These are phyloP conservation scores for Amia ocellicauda DNA, from an alignment of 2,113 vertebrate genomes.

Conservation along the genomic window DNA sequence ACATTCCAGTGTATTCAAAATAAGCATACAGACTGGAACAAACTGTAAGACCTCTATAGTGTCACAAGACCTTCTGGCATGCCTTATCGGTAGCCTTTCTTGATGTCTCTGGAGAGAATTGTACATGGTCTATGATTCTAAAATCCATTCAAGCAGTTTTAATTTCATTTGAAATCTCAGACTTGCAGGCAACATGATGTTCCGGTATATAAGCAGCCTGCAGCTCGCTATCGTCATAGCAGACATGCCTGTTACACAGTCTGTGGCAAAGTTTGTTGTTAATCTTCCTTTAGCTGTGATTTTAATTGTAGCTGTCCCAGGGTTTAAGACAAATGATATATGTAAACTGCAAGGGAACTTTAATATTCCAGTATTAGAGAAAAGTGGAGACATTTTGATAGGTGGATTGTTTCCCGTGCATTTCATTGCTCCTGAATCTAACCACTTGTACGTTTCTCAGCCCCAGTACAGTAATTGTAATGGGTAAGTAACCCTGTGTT, in stretches of 20 bases:
- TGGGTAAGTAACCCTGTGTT: slow-evolving; percentile 46
- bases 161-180: not conserved
- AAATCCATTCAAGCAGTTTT: not conserved
- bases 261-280: not conserved
- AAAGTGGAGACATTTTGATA: slow-evolving; percentile 54
- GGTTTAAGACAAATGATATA: not conserved
- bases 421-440: slow-evolving; percentile 35
- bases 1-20: too few relatives aligned
- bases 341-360: slow-evolving; percentile 45
- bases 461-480: slow-evolving; percentile 46
- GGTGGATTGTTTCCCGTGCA: slow-evolving; percentile 66
- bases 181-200: not conserved
- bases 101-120: too few relatives aligned
- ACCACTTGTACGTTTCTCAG: slow-evolving; percentile 41
- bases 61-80: too few relatives aligned
- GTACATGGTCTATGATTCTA: slow-evolving; percentile 8
- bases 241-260: not conserved
- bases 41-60: too few relatives aligned
- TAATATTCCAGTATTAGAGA: slow-evolving; percentile 37
- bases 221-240: not conserved
- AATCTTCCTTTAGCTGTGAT: slow-evolving; percentile 11
- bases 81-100: too few relatives aligned
- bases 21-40: too few relatives aligned
- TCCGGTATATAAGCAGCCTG: not conserved
- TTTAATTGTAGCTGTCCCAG: not conserved